A percentile compares a stretch with the other conserved stretches of the same genome.
Evolutionary conservation across 2,113 vertebrate species (phyloP).

Genomic region (Meriones unguiculatus): DNA sequence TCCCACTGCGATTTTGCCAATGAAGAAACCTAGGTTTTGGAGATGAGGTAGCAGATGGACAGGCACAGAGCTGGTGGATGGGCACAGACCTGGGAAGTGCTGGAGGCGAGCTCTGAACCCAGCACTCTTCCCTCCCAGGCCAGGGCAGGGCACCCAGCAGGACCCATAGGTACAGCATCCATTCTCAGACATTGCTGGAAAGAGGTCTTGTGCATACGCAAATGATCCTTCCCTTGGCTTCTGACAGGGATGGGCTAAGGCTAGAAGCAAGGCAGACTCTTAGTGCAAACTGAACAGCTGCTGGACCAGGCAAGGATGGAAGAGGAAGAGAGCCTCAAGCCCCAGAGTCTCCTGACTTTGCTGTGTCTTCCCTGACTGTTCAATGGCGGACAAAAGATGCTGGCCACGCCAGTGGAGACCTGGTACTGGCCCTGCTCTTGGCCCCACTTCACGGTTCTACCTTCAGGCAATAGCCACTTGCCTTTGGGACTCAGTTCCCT

Average conservation of each 20-base stretch:
- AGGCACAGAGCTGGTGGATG: background rate
- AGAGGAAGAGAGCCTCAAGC: accelerated
- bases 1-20: too few relatives aligned
- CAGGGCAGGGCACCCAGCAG: accelerated
- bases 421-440: background rate
- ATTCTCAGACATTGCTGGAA: accelerated
- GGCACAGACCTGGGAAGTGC: background rate
- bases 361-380: background rate
- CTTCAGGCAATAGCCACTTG: background rate
- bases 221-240: too few relatives aligned
- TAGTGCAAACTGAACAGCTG: accelerated
- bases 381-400: background rate
- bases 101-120: background rate
- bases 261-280: accelerated
- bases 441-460: background rate
- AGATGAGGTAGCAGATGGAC: background rate
- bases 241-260: background rate
- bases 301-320: background rate
- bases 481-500: background rate
- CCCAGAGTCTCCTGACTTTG: background rate
- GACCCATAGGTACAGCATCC: accelerated
- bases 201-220: background rate
- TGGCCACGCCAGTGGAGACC: background rate
- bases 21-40: background rate
- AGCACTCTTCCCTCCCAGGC: background rate